Evolutionary conservation across 2,888 invertebrate genomes (phyloP), one percentile per base, ranked within the genome.

Genomic region (Neoitamus cyanurus): DNA sequence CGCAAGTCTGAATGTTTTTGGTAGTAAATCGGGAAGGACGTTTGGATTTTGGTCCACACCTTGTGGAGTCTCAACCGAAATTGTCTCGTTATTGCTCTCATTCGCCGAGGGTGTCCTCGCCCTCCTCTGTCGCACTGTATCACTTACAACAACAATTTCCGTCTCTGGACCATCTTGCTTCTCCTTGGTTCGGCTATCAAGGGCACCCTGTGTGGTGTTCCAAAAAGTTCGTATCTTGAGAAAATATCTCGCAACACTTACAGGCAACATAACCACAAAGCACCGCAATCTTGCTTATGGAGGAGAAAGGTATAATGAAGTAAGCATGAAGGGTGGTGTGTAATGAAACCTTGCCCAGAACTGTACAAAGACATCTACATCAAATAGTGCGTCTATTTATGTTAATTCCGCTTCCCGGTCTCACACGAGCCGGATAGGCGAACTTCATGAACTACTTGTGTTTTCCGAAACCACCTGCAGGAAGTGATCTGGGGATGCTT

Each of bases 1-100:
- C 11, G 94, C 92, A 84, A 95, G 90, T 87, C 93, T 93, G 89
- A 94, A 94, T 1, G 94, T 94, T 89, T 93, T 93, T 87, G 93
- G 93, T 89, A 93, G 90, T 80, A 92, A 90, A 86, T 91, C 90
- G 6, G 92, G 92, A 83, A 92, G 88, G 15, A 91, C 92, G 82
- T 88, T 88, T n/a, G 91, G 91, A 3, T 90, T 89, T 46, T 88
- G 69, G 46, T 73, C 83, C n/a, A 72, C 9, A 34, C 83, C 46
- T 77, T 72, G 68, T 34, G 86, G 85, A 83, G 80, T 87, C 86
- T 48, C 86, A 25, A 48, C 5, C 9, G 85, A 11, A 20, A 77
- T 80, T 58, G 85, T 2, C 58, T 87, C 72, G 86, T 89, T 89
- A 88, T 89, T 89, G 70, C 87, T 87, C 84, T 92, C 91, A 5